phyloP scores from a whole-genome alignment of 2,797 vertebrate species.

The Karalla daura region DNA sequence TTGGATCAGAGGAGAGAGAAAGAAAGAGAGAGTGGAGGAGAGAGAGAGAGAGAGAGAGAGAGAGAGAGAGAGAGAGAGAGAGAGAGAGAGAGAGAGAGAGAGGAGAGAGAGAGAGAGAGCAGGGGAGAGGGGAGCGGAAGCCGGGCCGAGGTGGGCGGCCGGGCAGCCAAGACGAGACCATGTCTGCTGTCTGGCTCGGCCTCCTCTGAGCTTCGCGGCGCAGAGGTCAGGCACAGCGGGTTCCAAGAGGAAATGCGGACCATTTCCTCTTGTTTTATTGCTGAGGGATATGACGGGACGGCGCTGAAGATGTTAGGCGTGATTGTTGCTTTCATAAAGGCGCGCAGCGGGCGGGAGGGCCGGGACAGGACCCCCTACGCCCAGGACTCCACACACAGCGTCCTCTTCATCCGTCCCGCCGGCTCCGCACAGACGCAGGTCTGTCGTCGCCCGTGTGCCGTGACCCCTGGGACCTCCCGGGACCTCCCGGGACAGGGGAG shows the following conservation, averaged over 20 bases:
- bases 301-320: conserved; percentile 41
- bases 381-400: conserved; percentile 31
- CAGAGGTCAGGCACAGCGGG: conserved; percentile 36
- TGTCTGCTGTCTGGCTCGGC: conserved; percentile 36
- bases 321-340: conserved; percentile 46
- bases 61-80: conserved; percentile 23
- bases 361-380: conserved; percentile 26
- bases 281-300: conserved; percentile 44
- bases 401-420: conserved; percentile 39
- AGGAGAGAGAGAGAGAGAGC: neutral
- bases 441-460: conserved; percentile 64
- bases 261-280: conserved; percentile 63
- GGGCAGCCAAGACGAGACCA: conserved; percentile 30
- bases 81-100: conserved; percentile 28
- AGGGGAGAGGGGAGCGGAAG: conserved; percentile 25
- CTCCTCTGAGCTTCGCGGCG: conserved; percentile 46
- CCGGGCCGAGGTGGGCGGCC: conserved; percentile 22
- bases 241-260: conserved; percentile 63
- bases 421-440: conserved; percentile 44
- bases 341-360: conserved; percentile 12
- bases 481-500: no score
- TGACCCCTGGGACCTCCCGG: conserved; percentile 62
- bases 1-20: conserved; percentile 7
- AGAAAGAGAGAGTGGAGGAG: conserved; percentile 17
- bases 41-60: conserved; percentile 18